Conservation (phyloP, 2,113 vertebrate genomes). For the Rhipidura dahli region DNA sequence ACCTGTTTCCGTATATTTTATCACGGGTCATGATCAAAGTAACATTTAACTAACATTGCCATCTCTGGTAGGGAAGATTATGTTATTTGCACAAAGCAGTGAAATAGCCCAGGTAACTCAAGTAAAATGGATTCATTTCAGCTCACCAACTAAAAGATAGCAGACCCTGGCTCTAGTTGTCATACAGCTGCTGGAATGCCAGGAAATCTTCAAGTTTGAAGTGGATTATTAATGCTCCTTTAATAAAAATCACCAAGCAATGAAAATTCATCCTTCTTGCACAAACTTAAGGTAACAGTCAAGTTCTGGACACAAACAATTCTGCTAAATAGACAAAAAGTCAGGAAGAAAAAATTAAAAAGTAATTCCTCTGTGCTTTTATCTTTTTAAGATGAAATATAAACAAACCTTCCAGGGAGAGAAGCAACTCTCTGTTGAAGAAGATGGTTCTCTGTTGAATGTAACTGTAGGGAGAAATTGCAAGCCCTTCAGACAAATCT, state of each 20-base stretch:
- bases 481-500: neutral
- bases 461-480: neutral
- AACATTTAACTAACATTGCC: neutral
- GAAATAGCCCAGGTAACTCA: neutral
- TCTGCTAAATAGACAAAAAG: neutral
- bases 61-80: neutral
- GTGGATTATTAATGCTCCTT: neutral
- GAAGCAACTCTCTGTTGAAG: neutral
- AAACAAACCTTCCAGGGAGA: neutral
- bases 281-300: neutral
- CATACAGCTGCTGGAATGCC: neutral
- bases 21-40: neutral
- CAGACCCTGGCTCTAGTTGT: neutral
- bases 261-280: neutral
- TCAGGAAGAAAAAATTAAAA: neutral
- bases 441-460: neutral
- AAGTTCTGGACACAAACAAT: neutral
- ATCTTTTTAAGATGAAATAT: neutral
- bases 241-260: neutral
- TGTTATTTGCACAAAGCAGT: neutral
- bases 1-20: neutral
- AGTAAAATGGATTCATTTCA: neutral
- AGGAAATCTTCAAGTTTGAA: neutral
- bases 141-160: neutral
- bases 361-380: neutral